Conservation (phyloP, 2,888 invertebrate genomes). For the Ophioninae sp. region DNA sequence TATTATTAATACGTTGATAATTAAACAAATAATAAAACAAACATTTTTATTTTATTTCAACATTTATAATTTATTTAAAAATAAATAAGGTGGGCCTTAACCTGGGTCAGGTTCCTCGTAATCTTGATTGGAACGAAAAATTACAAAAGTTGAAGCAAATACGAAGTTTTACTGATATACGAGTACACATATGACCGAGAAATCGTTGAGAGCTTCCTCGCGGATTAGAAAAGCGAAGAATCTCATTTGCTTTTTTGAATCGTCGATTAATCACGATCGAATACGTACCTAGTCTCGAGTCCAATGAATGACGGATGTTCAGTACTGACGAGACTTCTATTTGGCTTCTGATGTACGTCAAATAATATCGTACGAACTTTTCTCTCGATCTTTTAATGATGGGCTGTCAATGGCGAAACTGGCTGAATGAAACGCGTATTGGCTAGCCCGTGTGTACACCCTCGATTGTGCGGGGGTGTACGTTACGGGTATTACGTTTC, state of each 20-base stretch:
- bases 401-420: constrained; percentile 77
- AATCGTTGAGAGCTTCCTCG: not conserved
- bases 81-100: too few relatives aligned
- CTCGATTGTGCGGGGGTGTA: constrained; percentile 61
- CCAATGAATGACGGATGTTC: constrained; percentile 13
- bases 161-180: too few relatives aligned
- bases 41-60: too few relatives aligned
- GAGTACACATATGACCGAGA: too few relatives aligned
- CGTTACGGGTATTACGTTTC: constrained; percentile 75
- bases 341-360: constrained; percentile 58
- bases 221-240: constrained; percentile 25
- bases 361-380: constrained; percentile 62
- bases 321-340: constrained; percentile 38
- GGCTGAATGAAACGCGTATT: constrained; percentile 70
- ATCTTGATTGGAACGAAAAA: too few relatives aligned
- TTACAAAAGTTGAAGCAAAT: too few relatives aligned
- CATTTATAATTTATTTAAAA: too few relatives aligned
- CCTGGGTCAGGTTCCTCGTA: too few relatives aligned
- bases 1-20: too few relatives aligned
- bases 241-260: constrained; percentile 42
- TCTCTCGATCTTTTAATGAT: constrained; percentile 74
- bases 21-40: too few relatives aligned
- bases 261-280: constrained; percentile 34
- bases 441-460: constrained; percentile 65
- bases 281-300: constrained; percentile 10